phyloP scores from a whole-genome alignment of 2,888 invertebrate species.

The Ligdia adustata region DNA sequence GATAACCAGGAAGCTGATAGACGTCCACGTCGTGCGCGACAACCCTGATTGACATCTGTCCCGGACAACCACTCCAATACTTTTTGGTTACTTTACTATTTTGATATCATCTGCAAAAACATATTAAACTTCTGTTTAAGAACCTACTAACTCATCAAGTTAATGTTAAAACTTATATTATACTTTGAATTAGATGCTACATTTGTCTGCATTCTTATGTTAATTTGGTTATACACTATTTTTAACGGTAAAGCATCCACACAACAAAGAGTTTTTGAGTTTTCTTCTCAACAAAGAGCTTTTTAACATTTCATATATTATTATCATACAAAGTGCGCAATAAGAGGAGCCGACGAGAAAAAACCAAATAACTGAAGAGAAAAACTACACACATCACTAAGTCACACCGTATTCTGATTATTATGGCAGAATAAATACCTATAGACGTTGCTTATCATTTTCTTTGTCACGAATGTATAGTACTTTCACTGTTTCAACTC shows the following conservation, averaged over 20 bases:
- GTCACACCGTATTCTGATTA: conserved; percentile 39
- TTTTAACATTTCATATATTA: conserved; percentile 33
- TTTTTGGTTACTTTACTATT: conserved; percentile 12
- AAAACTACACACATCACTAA: conserved; percentile 36
- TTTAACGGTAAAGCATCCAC: too few species aligned
- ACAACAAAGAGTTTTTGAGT: too few species aligned
- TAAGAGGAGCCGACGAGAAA: conserved; percentile 51
- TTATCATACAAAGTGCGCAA: conserved; percentile 56
- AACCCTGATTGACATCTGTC: conserved; percentile 64
- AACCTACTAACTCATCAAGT: too few species aligned
- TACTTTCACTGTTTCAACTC: conserved; percentile 46
- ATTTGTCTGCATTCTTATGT: not conserved
- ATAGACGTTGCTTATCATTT: conserved; percentile 37
- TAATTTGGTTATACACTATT: too few species aligned
- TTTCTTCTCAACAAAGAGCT: conserved; percentile 26
- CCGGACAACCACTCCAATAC: conserved; percentile 33
- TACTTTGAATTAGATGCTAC: too few species aligned
- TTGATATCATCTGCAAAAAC: conserved; percentile 2
- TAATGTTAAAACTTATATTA: too few species aligned
- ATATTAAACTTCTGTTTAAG: conserved; percentile 1
- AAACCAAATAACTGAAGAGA: conserved; percentile 52
- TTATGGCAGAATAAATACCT: conserved; percentile 38
- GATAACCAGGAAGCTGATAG: conserved; percentile 69
- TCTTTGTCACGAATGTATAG: conserved; percentile 39
- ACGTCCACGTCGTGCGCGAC: conserved; percentile 57